Evolutionary conservation across 1,140 invertebrate species (phyloP).

Genomic region (Trichonephila inaurata): DNA sequence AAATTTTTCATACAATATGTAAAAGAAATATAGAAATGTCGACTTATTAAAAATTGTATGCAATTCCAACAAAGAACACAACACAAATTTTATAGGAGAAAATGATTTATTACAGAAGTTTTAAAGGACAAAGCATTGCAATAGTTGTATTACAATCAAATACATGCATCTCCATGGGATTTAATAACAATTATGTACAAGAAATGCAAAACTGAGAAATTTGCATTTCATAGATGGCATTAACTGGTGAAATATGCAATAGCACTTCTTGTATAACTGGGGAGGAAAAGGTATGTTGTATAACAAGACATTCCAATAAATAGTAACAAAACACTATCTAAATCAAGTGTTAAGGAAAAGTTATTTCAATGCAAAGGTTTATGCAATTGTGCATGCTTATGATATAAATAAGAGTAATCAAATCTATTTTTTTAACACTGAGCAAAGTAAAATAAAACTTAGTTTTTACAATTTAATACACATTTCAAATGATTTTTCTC

Average conservation of each 20-base stretch:
- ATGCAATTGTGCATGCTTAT: too few species aligned
- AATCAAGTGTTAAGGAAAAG: slow-evolving; percentile 59
- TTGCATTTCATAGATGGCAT: neutral
- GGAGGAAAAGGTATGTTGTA: slow-evolving; percentile 80
- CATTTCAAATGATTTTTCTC: neutral
- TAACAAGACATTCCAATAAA: slow-evolving; percentile 79
- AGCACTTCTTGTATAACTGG: slow-evolving; percentile 78
- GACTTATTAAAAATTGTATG: too few species aligned
- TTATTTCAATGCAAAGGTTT: neutral
- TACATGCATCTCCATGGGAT: neutral
- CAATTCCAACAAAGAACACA: too few species aligned
- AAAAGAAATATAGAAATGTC: too few species aligned
- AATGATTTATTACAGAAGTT: neutral
- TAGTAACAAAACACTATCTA: slow-evolving; percentile 79
- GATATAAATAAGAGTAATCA: too few species aligned
- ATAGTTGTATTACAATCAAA: neutral
- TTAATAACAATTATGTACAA: neutral
- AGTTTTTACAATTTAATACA: slow-evolving; percentile 43
- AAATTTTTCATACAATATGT: too few species aligned
- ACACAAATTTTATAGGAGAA: neutral
- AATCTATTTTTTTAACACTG: slow-evolving; percentile 8
- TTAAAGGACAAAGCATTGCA: neutral
- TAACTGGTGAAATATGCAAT: slow-evolving; percentile 76
- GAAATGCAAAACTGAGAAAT: neutral
- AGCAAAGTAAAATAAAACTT: slow-evolving; percentile 33